Evolutionary conservation across 2,797 vertebrate genomes (phyloP), one percentile per base, ranked within the genome.

Genomic region (Alca torda): DNA sequence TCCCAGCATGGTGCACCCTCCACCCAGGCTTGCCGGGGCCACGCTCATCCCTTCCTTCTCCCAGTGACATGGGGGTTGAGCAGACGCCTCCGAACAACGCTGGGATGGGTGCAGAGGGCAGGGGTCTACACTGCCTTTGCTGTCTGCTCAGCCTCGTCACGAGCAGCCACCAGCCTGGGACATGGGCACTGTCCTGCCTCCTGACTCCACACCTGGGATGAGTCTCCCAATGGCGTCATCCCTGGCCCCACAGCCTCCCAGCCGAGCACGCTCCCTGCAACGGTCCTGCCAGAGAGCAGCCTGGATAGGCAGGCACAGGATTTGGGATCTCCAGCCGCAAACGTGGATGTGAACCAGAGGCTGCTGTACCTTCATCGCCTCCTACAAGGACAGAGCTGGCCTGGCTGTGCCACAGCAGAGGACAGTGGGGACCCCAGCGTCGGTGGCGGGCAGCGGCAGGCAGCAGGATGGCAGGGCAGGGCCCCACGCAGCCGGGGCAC

Each of bases 231-330:
- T 0, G 0, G 77, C 12, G 2, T 31, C 75, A 20, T n/a, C 18
- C 21, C 33, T 5, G 0, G 35, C 64, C 48, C 12, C 23, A 9
- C 35, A 25, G 87, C 43, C 9, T 3, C 39, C 10, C 16, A 1
- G 17, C 57, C 16, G 23, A 31, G 70, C 5, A 19, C 2, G 0
- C 31, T 65, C n/a, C 10, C 28, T 1, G 1, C 1, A 0, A 15
- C 5, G 0, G 26, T 56, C 43, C 39, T 84, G 54, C 51, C 6
- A 5, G 41, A 73, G 26, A 33, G 50, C 4, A 3, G 61, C n/a
- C 24, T 7, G 6, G 1, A 61, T 16, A 43, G 41, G 21, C 1
- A 3, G 67, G 54, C 8, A 2, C 25, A 23, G 80, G 60, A 70
- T 7, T 10, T 59, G 65, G 41, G 35, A 75, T 67, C 35, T 81